Base-by-base conservation (phyloP, 2,797 vertebrate genomes). In the Vespertilio murinus region DNA sequence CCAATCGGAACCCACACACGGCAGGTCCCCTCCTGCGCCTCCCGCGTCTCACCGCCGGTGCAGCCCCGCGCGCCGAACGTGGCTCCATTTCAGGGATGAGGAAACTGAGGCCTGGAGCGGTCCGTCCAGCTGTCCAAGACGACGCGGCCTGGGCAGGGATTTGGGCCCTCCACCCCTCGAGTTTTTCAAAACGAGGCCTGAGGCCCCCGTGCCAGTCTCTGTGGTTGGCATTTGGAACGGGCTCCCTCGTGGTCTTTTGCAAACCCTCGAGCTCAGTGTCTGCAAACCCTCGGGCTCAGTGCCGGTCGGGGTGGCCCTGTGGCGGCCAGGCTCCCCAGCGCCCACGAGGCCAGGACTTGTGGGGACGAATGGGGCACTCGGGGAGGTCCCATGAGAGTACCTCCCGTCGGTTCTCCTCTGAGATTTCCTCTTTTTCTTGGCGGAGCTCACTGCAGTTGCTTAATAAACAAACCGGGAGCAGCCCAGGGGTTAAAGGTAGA, bases 401-500 rank as follows among this genome's bases (percentile, higher is more conserved):
- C 73, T 4, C 47, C 10, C 56, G 69, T 25, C 59, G 61, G 45
- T 56, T 47, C 38, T 67, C 79, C 61, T n/a, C 61, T 12, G 79
- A 81, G 73, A 80, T 89, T 92, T 75, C 67, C 75, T 49, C 6
- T 77, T 89, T 82, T 80, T 64, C 69, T 77, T 25, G 33, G 88
- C 65, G 64, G 88, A 42, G n/a, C 54, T 87, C 61, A 25, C 42
- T 78, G 70, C 88, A 82, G 84, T 71, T 78, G 78, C 75, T 75
- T 69, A 61, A 30, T 38, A 42, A 67, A 23, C 61, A 45, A 61
- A 52, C 65, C 38, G 4, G 1, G 8, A 54, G 45, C 23, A 16
- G 73, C n/a, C 30, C 45, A 3, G 52, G 67, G 45, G 7, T 79
- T 49, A 6, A 18, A 23, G 35, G 64, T n/a, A 47, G 49, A 20